Conservation (phyloP, 2,113 vertebrate genomes). For the Hystrix cristata region DNA sequence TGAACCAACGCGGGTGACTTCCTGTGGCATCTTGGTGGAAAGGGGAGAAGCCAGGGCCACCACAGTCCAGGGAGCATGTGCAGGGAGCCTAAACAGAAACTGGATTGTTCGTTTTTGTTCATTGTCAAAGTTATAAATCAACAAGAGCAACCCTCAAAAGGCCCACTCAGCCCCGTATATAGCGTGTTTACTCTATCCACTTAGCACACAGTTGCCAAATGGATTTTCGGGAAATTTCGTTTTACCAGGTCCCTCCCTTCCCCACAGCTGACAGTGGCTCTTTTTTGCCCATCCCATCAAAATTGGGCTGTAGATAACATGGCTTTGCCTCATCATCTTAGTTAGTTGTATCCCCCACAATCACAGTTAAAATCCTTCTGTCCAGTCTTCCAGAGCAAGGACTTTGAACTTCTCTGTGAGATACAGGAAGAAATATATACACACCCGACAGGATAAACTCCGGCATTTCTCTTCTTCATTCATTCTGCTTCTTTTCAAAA, state of each 20-base stretch:
- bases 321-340: not conserved
- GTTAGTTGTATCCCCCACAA: not conserved
- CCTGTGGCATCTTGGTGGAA: not conserved
- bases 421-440: not conserved
- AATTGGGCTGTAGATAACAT: not conserved
- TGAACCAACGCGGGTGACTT: not conserved
- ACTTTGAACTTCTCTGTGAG: not conserved
- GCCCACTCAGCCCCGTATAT: not conserved
- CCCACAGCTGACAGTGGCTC: not conserved
- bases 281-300: not conserved
- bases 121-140: slow-evolving; percentile 56
- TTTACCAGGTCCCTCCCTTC: not conserved
- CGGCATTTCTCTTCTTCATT: not conserved
- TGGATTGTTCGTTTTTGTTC: slow-evolving; percentile 47
- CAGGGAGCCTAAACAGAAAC: slow-evolving; percentile 36
- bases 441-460: not conserved
- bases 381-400: not conserved
- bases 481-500: not conserved
- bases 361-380: not conserved
- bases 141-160: slow-evolving; percentile 2
- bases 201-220: not conserved
- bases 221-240: not conserved
- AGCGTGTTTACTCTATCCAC: not conserved
- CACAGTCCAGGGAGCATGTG: not conserved
- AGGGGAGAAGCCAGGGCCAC: not conserved